Evolutionary conservation across 2,888 invertebrate genomes (phyloP).

Genomic region (Melanchra persicariae): DNA sequence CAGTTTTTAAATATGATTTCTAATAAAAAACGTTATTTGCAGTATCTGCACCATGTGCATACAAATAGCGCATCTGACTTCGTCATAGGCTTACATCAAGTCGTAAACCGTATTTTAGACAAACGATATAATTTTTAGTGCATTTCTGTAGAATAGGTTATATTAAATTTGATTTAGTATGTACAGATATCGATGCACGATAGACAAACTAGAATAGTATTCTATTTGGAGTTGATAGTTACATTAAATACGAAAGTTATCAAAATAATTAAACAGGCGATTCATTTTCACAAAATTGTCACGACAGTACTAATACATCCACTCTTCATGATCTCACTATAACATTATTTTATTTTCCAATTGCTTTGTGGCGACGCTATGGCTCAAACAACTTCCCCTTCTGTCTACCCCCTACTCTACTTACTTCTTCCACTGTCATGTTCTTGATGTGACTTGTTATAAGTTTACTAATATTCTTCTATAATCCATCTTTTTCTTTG

Average conservation of each 20-base stretch:
- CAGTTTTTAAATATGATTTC: constrained; percentile 58
- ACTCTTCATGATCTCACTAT: constrained; percentile 82
- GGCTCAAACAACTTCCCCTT: constrained; percentile 80
- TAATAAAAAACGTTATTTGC: constrained; percentile 51
- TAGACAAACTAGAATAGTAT: constrained; percentile 73
- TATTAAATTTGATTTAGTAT: constrained; percentile 68
- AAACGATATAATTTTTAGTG: constrained; percentile 74
- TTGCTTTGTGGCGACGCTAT: constrained; percentile 90
- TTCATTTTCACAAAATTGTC: constrained; percentile 74
- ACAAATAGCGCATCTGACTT: constrained; percentile 66
- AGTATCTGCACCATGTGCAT: constrained; percentile 73
- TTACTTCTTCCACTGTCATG: constrained; percentile 72
- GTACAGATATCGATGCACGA: constrained; percentile 79
- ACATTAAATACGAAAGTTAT: constrained; percentile 58
- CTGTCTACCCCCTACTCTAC: constrained; percentile 59
- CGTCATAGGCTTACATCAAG: constrained; percentile 59
- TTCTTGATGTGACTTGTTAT: constrained; percentile 67
- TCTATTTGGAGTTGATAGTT: constrained; percentile 58
- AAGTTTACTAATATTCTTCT: constrained; percentile 61
- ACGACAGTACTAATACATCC: constrained; percentile 75
- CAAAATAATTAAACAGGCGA: constrained; percentile 61
- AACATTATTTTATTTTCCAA: constrained; percentile 84
- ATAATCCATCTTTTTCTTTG: constrained; percentile 66
- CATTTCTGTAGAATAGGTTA: constrained; percentile 79
- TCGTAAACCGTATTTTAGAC: constrained; percentile 64